Base-by-base conservation (phyloP, 2,888 invertebrate species). In the Drosophila kokeensis region DNA sequence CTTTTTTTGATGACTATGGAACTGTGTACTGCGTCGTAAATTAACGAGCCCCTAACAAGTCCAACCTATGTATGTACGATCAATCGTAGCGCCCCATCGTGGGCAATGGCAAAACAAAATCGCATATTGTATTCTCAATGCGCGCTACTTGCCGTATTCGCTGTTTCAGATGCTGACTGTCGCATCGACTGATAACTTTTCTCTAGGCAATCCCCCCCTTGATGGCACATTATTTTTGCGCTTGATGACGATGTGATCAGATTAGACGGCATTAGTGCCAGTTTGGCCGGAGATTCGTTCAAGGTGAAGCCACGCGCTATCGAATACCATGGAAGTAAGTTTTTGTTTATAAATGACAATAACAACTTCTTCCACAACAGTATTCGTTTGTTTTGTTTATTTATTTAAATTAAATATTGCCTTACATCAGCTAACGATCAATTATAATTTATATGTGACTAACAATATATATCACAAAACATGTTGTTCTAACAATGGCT, bases 171-270 rank as follows among this genome's bases (percentile, higher is more conserved):
- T 58, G 50, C 45, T 53, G 59, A 27, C 36, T 53, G 62, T 34
- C 53, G 66, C 50, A 34, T 34, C 36, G 59, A 70, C 84, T 84
- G 89, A 84, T 89, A 84, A 81, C 87, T 87, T 87, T 70, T 89
- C 74, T 79, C 84, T 73, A 68, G 82, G 89, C 85, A 79, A 84
- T 89, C 84, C 84, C 89, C 87, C 84, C 89, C 89, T 87, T 89
- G 79, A 84, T 84, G 87, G 89, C 87, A 87, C 87, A 89, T 89
- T 89, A 87, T 60, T 82, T 79, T 66, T 58, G 45, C 69, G 85
- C 71, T 84, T 69, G 84, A 87, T 87, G 84, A 84, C 84, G 73
- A 74, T 89, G 67, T 87, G 72, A 72, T 59, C 36, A 78, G 84
- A 84, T 89, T 89, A 82, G 61, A 45, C 53, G 52, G 58, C 53